Evolutionary conservation across 1,140 invertebrate genomes (phyloP), one percentile per base, ranked within the genome.

Genomic region (Augochlora pura): DNA sequence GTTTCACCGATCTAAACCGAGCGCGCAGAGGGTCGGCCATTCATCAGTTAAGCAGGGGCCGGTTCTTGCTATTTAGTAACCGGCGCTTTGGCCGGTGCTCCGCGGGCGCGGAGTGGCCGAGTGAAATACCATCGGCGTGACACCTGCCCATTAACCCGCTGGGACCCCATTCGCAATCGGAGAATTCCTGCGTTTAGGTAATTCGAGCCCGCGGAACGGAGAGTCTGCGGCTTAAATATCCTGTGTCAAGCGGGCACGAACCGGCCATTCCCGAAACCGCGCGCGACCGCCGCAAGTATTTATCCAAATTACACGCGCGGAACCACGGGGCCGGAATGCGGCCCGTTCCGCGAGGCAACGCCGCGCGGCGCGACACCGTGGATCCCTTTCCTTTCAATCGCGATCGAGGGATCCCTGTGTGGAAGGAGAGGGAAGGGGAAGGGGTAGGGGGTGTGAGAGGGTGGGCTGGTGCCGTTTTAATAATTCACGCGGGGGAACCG

Each of bases 151-250:
- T 80, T 84, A 84, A 84, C 72, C 38, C n/a, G n/a, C n/a, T n/a
- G n/a, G 23, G 46, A 5, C n/a, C 27, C 65, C 64, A 63, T 84
- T 84, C 78, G 83, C 76, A 73, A 72, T 73, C 59, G 52, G 82
- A 77, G 73, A 81, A 72, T 85, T 77, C 67, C 78, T 68, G 59
- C 73, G 69, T 85, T 82, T 82, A 80, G 75, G 79, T 77, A 68
- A 82, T 86, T 79, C 62, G 64, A 85, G 27, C 60, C n/a, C 65
- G 54, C 39, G 32, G 54, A 27, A 32, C 65, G 78, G 71, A 74
- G 69, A 46, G 74, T 85, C 54, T 71, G 80, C 63, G 80, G 83
- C 49, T 74, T 38, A 68, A 86, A 81, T 85, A 63, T 71, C 52
- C 83, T n/a, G 66, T 70, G 74, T 82, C 67, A 72, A 70, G 60